Evolutionary conservation across 92 coral and sea anemone genomes (phyloP).

Genomic region (Zoanthus sansibaricus): DNA sequence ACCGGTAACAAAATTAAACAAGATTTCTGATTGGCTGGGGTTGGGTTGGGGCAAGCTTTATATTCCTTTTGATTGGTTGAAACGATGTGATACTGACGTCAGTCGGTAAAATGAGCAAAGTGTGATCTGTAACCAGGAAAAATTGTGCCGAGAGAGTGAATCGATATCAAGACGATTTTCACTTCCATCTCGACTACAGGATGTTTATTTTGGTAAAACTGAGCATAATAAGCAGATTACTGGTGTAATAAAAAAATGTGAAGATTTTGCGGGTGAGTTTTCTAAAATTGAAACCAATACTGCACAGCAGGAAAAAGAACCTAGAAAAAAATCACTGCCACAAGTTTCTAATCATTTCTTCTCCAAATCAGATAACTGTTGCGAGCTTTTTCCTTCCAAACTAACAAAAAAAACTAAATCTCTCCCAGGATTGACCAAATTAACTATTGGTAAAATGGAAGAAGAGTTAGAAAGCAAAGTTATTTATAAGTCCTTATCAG

Average conservation of each 20-base stretch:
- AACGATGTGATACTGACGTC: too few species aligned
- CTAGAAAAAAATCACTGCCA: constrained; percentile 9
- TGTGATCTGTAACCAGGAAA: constrained; percentile 11
- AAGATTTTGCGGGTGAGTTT: constrained; percentile 5
- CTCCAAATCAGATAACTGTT: neutral
- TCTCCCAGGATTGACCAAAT: constrained; percentile 9
- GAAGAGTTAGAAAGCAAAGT: constrained; percentile 7
- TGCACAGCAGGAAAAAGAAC: constrained; percentile 11
- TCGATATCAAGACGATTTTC: constrained; percentile 7
- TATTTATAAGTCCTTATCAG: neutral
- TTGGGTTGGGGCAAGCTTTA: too few species aligned
- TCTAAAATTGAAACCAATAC: neutral
- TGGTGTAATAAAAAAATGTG: constrained; percentile 14
- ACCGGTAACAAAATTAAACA: too few species aligned
- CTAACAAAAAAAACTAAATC: neutral
- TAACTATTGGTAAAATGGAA: neutral
- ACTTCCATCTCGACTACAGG: constrained; percentile 34
- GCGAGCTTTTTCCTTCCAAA: neutral
- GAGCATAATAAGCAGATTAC: neutral
- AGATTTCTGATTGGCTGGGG: too few species aligned
- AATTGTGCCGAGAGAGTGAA: neutral
- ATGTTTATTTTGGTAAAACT: neutral
- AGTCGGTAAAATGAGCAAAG: constrained; percentile 12
- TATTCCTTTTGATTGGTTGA: too few species aligned
- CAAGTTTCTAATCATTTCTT: neutral